Evolutionary conservation across 2,113 vertebrate species (phyloP), one percentile per base, ranked within the genome.

Genomic region (Pyrgilauda ruficollis): DNA sequence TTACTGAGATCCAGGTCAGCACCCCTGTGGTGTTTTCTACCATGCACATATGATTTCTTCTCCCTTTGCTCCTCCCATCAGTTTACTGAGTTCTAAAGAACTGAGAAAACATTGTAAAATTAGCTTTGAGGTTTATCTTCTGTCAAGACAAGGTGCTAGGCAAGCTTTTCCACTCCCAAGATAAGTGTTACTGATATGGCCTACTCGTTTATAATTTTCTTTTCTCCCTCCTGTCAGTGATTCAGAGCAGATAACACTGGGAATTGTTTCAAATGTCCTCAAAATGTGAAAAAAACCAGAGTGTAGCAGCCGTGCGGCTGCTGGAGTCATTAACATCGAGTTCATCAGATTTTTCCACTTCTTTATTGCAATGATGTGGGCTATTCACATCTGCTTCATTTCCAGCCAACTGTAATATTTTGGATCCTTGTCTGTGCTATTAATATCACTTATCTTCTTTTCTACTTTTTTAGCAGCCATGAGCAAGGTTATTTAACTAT

Each of bases 81-180:
- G 47, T 75, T 92, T 77, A 68, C 86, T 91, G 24, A 15, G 27
- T 66, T 93, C 68, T 28, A 63, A 66, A 88, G 43, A 39, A 19
- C 39, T 90, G 55, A n/a, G 68, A 46, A 73, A 69, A 58, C 33
- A 24, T 0, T 27, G 30, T 15, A 61, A 44, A 76, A 74, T 74
- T 43, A 58, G 69, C 67, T 49, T 69, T 59, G 82, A 58, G 49
- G n/a, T 46, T 81, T 83, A 43, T 80, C 43, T 96, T 67, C 27
- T 94, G 89, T 84, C 64, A 84, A 62, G 59, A 39, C 76, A 87
- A 90, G 86, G 86, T 93, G 87, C 85, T 93, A 74, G 89, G 94
- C 91, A 84, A 78, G 87, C 73, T 92, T 86, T 89, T 84, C 63
- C 35, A 30, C 78, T 91, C 63, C 75, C 58, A 33, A 24, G 66